Evolutionary conservation across 2,888 invertebrate species (phyloP), one percentile per base, ranked within the genome.

Genomic region (Xanthia icteritia): DNA sequence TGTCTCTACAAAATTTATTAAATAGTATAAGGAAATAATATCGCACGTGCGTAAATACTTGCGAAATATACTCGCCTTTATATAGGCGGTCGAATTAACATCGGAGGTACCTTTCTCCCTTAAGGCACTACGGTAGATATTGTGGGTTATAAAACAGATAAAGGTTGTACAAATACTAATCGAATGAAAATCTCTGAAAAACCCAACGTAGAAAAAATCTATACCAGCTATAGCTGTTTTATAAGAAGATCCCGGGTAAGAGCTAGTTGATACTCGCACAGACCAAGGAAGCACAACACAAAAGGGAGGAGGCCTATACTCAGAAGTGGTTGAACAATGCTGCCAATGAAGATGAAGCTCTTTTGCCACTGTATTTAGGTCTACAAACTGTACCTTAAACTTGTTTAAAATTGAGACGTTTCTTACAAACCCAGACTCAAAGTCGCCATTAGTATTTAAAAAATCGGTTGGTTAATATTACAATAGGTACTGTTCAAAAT

Each of bases 21-120:
- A 85, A 85, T 73, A 70, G 60, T 72, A 70, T 81, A 84, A 82
- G 83, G 76, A 84, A 79, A 70, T 79, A 79, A 73, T 83, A 72
- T 48, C 56, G 81, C 56, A 58, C 72, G 68, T 83, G 85, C 77
- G 67, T 82, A 74, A 65, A 71, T 67, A 42, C 51, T 85, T 82
- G 64, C 60, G 77, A 83, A 85, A 83, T 77, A 11, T 61, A 61
- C 13, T 66, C 27, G 56, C 39, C 73, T 81, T 65, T 64, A 76
- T 68, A 61, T 27, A 72, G 67, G 31, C n/a, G 27, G n/a, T 20
- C 4, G n/a, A 73, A 71, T 81, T 85, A 81, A 73, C 73, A 73
- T 80, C 23, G 27, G 51, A 42, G 31, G 54, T 39, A 73, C 69
- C 80, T 82, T 80, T 80, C 73, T 80, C 61, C 66, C 36, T 61